phyloP scores from a whole-genome alignment of 2,113 vertebrate genomes.

The Verasper variegatus region DNA sequence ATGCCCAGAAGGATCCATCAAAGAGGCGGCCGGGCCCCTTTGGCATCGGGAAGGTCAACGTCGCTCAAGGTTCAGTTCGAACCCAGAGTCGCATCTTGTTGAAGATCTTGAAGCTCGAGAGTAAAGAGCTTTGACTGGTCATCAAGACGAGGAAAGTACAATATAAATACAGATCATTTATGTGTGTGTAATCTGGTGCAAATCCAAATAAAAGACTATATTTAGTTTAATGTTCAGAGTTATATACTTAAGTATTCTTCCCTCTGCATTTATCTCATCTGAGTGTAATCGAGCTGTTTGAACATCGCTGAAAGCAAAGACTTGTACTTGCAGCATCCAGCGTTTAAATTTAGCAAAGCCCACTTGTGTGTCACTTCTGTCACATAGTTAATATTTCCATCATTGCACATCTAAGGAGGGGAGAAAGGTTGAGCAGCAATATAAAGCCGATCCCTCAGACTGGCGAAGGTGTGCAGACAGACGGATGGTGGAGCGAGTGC shows the following conservation, averaged over 20 bases:
- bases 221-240: too few relatives aligned
- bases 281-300: not conserved
- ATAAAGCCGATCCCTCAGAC: slow-evolving; percentile 35
- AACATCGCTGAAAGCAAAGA: slow-evolving; percentile 15
- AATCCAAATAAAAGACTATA: too few relatives aligned
- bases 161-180: too few relatives aligned
- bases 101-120: not conserved
- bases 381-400: slow-evolving; percentile 75
- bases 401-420: slow-evolving; percentile 54
- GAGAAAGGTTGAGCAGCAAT: slow-evolving; percentile 36
- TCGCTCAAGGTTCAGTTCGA: not conserved
- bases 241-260: too few relatives aligned
- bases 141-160: too few relatives aligned
- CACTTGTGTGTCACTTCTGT: slow-evolving; percentile 69
- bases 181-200: too few relatives aligned
- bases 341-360: slow-evolving; percentile 62
- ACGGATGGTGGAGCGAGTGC: not conserved
- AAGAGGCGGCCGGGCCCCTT: slow-evolving; percentile 11
- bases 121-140: too few relatives aligned
- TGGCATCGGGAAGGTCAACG: not conserved
- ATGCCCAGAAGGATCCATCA: slow-evolving; percentile 43
- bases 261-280: too few relatives aligned
- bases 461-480: not conserved
- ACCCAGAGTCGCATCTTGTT: not conserved
- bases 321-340: slow-evolving; percentile 34